phyloP scores from a whole-genome alignment of 2,888 invertebrate genomes.

The Allygus modestus region DNA sequence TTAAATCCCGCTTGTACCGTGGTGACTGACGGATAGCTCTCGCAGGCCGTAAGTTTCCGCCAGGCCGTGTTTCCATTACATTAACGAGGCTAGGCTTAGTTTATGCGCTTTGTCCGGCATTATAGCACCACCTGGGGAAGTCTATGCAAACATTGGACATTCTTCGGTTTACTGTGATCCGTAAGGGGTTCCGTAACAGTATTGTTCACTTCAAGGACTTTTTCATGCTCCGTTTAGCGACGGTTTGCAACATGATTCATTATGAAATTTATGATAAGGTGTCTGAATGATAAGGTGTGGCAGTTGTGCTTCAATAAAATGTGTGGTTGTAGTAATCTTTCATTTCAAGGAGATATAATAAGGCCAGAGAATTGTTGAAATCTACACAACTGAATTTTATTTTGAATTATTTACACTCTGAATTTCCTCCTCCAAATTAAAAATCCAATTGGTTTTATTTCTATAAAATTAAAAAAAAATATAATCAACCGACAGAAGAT shows the following conservation, averaged over 20 bases:
- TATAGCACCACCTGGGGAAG: neutral
- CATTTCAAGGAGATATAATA: no score
- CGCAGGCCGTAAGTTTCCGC: conserved; percentile 1
- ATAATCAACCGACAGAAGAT: no score
- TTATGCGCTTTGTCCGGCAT: conserved; percentile 5
- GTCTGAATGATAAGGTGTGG: neutral
- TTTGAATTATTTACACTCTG: no score
- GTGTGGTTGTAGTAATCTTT: no score
- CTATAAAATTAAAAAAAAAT: no score
- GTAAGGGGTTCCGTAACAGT: conserved; percentile 16
- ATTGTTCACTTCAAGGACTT: conserved; percentile 13
- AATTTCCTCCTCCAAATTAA: no score
- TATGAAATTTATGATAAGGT: conserved; percentile 7
- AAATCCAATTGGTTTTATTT: no score
- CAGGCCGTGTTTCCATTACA: neutral
- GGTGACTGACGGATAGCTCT: neutral
- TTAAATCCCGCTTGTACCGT: no score
- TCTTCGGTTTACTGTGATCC: conserved; percentile 1
- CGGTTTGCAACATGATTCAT: conserved; percentile 18
- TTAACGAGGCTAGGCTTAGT: neutral
- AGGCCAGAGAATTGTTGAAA: no score
- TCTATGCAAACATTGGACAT: conserved; percentile 1
- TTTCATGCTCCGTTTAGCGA: conserved; percentile 11
- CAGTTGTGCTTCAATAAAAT: neutral
- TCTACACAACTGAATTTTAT: no score